Evolutionary conservation across 2,113 vertebrate species (phyloP).

Genomic region (Piliocolobus tephrosceles): DNA sequence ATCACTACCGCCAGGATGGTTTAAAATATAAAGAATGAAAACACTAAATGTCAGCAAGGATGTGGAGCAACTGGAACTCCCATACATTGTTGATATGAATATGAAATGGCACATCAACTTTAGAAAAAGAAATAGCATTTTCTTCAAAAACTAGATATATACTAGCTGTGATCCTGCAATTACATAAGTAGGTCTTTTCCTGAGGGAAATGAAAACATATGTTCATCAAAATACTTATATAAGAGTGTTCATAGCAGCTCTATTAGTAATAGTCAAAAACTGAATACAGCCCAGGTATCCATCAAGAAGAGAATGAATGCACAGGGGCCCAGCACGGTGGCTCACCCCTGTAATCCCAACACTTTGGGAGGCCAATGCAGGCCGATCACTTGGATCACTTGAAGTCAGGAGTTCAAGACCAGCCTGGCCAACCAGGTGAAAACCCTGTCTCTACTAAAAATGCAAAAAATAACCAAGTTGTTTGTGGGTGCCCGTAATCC

Average conservation of each 20-base stretch:
- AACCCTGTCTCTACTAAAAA: no score
- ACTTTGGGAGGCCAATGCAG: no score
- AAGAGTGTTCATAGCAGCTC: neutral
- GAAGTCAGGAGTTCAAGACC: no score
- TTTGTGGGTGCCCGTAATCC: no score
- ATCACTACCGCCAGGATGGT: neutral
- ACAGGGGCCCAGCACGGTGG: no score
- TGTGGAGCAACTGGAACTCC: conserved; percentile 10
- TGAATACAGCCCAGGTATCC: neutral
- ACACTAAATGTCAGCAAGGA: neutral
- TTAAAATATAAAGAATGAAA: conserved; percentile 19
- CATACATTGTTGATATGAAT: neutral
- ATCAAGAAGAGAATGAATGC: neutral
- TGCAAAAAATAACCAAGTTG: no score
- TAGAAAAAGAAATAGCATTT: neutral
- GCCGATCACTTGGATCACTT: no score
- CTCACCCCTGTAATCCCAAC: no score
- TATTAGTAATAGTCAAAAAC: neutral
- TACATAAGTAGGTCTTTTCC: neutral
- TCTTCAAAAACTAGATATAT: conserved; percentile 3
- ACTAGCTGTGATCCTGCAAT: neutral
- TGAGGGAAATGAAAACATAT: neutral
- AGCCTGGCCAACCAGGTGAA: no score
- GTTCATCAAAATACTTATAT: neutral
- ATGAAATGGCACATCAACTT: neutral